phyloP scores from a whole-genome alignment of 1,140 invertebrate species.

The Aphelenchoides fujianensis region DNA sequence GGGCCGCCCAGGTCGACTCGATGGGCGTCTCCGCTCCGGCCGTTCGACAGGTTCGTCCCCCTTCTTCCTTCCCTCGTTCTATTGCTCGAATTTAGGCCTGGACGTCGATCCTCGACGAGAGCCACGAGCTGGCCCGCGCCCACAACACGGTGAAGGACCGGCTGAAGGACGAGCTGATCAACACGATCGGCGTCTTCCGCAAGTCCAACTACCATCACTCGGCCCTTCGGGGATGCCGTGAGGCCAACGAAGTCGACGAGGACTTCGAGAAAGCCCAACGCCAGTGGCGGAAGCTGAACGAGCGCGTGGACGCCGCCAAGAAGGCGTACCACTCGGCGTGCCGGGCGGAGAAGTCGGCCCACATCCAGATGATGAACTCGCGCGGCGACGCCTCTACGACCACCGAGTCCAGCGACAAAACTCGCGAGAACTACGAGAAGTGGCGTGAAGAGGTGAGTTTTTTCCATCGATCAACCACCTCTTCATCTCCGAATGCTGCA shows the following conservation, averaged over 20 bases:
- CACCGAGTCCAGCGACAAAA: slow-evolving; percentile 44
- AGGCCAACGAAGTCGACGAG: slow-evolving; percentile 58
- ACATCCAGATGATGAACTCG: slow-evolving; percentile 51
- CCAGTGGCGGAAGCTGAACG: slow-evolving; percentile 58
- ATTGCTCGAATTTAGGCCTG: slow-evolving; percentile 28
- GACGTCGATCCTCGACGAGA: slow-evolving; percentile 42
- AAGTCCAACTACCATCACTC: slow-evolving; percentile 60
- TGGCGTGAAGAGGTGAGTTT: slow-evolving; percentile 49
- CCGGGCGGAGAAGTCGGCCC: slow-evolving; percentile 57
- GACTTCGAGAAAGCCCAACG: slow-evolving; percentile 61
- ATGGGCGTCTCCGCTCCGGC: slow-evolving; percentile 23
- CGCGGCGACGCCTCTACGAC: slow-evolving; percentile 40
- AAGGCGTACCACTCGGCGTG: slow-evolving; percentile 53
- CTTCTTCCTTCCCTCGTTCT: background rate
- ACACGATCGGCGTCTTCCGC: slow-evolving; percentile 49
- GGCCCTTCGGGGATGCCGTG: slow-evolving; percentile 55
- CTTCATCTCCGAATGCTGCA: too few species aligned
- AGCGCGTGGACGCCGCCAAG: slow-evolving; percentile 49
- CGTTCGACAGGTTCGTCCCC: slow-evolving; percentile 17
- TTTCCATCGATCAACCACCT: background rate
- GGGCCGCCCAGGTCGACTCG: slow-evolving; percentile 46
- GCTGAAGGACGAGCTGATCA: slow-evolving; percentile 52
- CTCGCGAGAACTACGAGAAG: slow-evolving; percentile 50
- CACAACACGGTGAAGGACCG: slow-evolving; percentile 51
- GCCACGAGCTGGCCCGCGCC: slow-evolving; percentile 43